Conservation (phyloP, 2,797 vertebrate species). For the Knipowitschia caucasica region DNA sequence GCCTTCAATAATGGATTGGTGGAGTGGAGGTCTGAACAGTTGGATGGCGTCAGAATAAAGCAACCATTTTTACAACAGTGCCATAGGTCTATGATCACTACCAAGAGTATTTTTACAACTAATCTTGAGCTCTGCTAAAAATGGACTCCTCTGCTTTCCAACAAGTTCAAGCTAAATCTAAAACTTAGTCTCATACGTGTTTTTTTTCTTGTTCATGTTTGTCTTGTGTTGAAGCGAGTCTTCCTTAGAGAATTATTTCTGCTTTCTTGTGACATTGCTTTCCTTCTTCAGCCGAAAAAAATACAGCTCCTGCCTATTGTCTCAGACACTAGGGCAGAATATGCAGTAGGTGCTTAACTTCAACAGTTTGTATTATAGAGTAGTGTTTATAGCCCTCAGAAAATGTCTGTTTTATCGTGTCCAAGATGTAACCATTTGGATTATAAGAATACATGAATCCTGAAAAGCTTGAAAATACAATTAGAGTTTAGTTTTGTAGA, state of each 20-base stretch:
- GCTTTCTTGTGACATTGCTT: slow-evolving; percentile 79
- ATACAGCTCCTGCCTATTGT: slow-evolving; percentile 35
- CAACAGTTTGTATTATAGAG: slow-evolving; percentile 6
- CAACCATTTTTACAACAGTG: slow-evolving; percentile 73
- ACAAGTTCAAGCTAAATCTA: slow-evolving; percentile 31
- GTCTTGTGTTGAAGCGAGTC: slow-evolving; percentile 58
- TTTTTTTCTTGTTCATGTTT: slow-evolving; percentile 49
- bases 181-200: slow-evolving; percentile 38
- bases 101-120: slow-evolving; percentile 55
- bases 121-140: slow-evolving; percentile 20
- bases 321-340: slow-evolving; percentile 14
- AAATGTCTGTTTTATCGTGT: slow-evolving; percentile 10
- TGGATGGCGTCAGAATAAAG: slow-evolving; percentile 54
- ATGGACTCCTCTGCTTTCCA: slow-evolving; percentile 29
- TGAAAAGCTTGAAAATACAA: slow-evolving; percentile 49
- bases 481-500: slow-evolving; percentile 26
- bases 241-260: slow-evolving; percentile 83
- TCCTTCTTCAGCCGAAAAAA: slow-evolving; percentile 62
- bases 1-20: slow-evolving; percentile 77
- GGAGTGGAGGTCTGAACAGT: slow-evolving; percentile 61
- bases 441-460: slow-evolving; percentile 19
- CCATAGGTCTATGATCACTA: slow-evolving; percentile 73
- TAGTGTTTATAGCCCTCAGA: slow-evolving; percentile 18
- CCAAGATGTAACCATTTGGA: slow-evolving; percentile 14
- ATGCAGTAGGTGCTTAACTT: slow-evolving; percentile 25